phyloP scores from a whole-genome alignment of 2,888 invertebrate genomes.

The Drosophila mayaguana region DNA sequence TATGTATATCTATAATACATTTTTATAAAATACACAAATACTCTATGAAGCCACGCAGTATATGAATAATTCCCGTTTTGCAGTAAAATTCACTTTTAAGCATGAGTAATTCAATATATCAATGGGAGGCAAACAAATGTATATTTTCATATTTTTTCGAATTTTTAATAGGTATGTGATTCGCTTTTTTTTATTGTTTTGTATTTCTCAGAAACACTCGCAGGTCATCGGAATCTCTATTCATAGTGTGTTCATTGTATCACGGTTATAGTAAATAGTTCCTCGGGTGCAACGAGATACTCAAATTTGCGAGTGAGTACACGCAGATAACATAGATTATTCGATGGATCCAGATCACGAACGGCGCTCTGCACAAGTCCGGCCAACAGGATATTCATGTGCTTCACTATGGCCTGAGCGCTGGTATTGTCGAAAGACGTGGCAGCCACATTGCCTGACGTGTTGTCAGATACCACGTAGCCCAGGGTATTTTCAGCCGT shows the following conservation, averaged over 20 bases:
- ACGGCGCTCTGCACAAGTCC: constrained; percentile 74
- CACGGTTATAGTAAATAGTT: constrained; percentile 82
- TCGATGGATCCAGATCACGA: constrained; percentile 82
- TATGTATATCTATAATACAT: neutral
- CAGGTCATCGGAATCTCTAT: too few species aligned
- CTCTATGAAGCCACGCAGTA: too few species aligned
- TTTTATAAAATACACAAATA: neutral
- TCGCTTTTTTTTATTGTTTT: too few species aligned
- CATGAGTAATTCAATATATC: too few species aligned
- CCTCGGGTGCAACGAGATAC: constrained; percentile 81
- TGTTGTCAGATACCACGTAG: constrained; percentile 78
- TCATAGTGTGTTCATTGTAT: constrained; percentile 56
- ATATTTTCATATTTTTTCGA: too few species aligned
- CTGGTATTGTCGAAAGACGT: constrained; percentile 81
- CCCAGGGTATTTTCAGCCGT: constrained; percentile 73
- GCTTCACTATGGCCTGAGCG: constrained; percentile 78
- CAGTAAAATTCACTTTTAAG: too few species aligned
- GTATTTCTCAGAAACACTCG: too few species aligned
- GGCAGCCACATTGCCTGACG: constrained; percentile 67
- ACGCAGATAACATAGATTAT: constrained; percentile 80
- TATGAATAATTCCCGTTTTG: too few species aligned
- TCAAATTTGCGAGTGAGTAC: constrained; percentile 83
- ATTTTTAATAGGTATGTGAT: too few species aligned
- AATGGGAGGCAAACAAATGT: too few species aligned
- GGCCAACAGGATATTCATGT: constrained; percentile 72